These are phyloP conservation scores for Spongilla lacustris DNA, from an alignment of 37 sponge, comb jelly and placozoan species.

Conservation along the genomic window DNA sequence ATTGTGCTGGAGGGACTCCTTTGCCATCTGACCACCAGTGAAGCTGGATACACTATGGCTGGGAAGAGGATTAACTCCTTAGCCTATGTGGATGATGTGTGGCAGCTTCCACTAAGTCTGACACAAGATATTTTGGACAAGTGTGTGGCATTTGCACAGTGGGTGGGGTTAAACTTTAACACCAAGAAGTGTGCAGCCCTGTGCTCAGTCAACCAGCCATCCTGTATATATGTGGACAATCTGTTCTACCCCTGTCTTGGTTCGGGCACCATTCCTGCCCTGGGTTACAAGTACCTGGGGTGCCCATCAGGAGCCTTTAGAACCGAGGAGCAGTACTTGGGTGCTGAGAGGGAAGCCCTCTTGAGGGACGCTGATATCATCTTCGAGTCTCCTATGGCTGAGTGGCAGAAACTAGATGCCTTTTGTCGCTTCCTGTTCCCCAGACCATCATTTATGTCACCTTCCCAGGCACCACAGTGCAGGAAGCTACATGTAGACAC, in stretches of 20 bases:
- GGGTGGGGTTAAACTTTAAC: slow-evolving; percentile 39
- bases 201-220: background rate
- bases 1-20: slow-evolving; percentile 36
- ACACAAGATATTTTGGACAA: background rate
- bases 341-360: background rate
- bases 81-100: slow-evolving; percentile 45
- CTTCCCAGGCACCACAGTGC: background rate
- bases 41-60: slow-evolving; percentile 4
- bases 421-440: slow-evolving; percentile 32
- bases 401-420: slow-evolving; percentile 71
- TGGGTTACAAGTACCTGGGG: slow-evolving; percentile 28
- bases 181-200: slow-evolving; percentile 27
- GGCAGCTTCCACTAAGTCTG: background rate
- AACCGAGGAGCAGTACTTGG: background rate
- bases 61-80: background rate
- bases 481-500: slow-evolving; percentile 7
- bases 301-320: background rate
- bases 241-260: background rate
- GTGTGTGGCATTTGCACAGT: slow-evolving; percentile 1
- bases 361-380: background rate
- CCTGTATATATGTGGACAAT: background rate
- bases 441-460: background rate
- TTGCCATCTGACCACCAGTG: background rate
- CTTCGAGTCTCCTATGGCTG: background rate
- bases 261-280: slow-evolving; percentile 2